Conservation (phyloP, 2,113 vertebrate species). For the Noturus placidus region DNA sequence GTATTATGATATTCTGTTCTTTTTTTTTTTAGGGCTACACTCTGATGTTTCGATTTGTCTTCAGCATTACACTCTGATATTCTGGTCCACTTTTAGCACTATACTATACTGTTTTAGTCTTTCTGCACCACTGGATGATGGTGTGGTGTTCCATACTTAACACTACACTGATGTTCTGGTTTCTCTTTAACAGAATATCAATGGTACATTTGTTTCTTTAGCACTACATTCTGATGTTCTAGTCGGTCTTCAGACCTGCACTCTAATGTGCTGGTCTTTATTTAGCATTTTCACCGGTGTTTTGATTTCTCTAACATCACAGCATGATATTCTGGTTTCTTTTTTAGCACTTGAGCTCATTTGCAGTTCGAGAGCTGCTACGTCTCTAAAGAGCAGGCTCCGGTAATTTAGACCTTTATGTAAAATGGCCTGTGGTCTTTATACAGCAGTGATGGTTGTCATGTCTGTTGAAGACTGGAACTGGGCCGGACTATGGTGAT, state of each 20-base stretch:
- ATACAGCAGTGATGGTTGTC: not conserved
- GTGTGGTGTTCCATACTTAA: not conserved
- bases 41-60: not conserved
- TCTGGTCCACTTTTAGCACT: not conserved
- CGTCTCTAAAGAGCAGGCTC: not conserved
- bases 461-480: not conserved
- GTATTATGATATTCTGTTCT: not conserved
- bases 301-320: not conserved
- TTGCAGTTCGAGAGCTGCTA: not conserved
- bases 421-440: not conserved
- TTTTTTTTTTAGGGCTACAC: not conserved
- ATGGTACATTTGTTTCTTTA: not conserved
- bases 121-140: not conserved
- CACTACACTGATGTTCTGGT: not conserved
- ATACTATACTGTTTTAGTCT: not conserved
- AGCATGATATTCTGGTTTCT: not conserved
- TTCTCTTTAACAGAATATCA: not conserved
- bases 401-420: not conserved
- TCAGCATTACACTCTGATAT: not conserved
- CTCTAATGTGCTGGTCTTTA: not conserved
- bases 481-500: not conserved
- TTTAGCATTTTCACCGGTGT: not conserved
- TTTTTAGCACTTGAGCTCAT: constrained; percentile 1
- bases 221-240: not conserved
- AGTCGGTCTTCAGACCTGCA: not conserved